A percentile compares a stretch with the other conserved stretches of the same genome.
These are phyloP conservation scores for Forbesichthys agassizii DNA, from an alignment of 2,113 vertebrate species.

Conservation along the genomic window DNA sequence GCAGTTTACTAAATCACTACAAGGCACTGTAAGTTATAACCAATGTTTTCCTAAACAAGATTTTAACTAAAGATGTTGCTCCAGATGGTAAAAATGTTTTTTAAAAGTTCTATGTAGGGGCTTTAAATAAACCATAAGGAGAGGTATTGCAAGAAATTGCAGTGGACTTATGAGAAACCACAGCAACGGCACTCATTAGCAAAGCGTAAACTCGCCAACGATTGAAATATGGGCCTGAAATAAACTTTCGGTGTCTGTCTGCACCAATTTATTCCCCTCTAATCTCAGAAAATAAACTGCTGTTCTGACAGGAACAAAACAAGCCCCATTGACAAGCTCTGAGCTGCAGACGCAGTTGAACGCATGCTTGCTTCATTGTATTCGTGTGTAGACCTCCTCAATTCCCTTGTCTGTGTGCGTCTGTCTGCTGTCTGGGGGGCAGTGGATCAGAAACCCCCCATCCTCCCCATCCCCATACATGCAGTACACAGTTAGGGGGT, in stretches of 20 bases:
- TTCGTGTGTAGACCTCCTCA: slow-evolving; percentile 74
- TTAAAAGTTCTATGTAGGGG: too few species aligned
- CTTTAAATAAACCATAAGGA: background rate
- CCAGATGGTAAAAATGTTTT: too few species aligned
- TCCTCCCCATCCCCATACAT: slow-evolving; percentile 53
- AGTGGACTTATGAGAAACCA: slow-evolving; percentile 12
- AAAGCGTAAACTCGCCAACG: background rate
- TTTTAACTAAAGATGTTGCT: too few species aligned
- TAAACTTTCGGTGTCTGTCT: slow-evolving; percentile 28
- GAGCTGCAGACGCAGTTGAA: slow-evolving; percentile 68
- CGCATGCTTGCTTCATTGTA: slow-evolving; percentile 75
- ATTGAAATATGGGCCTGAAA: slow-evolving; percentile 10
- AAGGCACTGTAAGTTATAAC: too few species aligned
- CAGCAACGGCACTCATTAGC: background rate
- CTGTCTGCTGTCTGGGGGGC: slow-evolving; percentile 77
- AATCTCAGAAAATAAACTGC: slow-evolving; percentile 69
- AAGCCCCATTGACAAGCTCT: slow-evolving; percentile 65
- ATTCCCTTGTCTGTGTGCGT: slow-evolving; percentile 78
- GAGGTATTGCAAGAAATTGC: slow-evolving; percentile 9
- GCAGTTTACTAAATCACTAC: too few species aligned
- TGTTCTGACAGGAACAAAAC: slow-evolving; percentile 65
- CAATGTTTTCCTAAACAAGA: too few species aligned
- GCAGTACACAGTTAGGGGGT: slow-evolving; percentile 75
- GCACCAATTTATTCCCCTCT: slow-evolving; percentile 46
- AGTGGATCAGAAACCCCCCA: slow-evolving; percentile 76